Percentiles rank a stretch among this genome's conserved stretches.
These are phyloP conservation scores for Ylistrum balloti DNA, from an alignment of 1,140 invertebrate species.

Conservation along the genomic window DNA sequence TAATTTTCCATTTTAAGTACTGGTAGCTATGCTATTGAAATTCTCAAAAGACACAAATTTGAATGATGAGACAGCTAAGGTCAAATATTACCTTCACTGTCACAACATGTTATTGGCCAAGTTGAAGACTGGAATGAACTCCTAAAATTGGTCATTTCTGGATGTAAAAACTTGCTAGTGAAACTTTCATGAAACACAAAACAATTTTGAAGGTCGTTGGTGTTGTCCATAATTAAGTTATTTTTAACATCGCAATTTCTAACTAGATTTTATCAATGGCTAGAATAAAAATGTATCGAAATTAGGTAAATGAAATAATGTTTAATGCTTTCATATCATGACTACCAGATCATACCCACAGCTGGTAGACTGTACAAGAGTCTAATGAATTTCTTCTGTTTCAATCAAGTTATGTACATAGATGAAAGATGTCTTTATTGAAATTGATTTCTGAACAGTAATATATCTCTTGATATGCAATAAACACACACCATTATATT, in stretches of 20 bases:
- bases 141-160: background rate
- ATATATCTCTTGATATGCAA: no score
- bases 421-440: no score
- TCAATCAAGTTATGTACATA: no score
- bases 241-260: background rate
- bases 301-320: no score
- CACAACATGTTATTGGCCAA: background rate
- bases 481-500: no score
- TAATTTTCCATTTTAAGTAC: conserved; percentile 33
- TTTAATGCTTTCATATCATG: no score
- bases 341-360: no score
- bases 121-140: background rate
- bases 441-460: no score
- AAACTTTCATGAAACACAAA: background rate
- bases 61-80: conserved; percentile 25
- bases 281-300: no score
- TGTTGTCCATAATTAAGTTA: background rate
- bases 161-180: background rate
- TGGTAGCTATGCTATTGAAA: conserved; percentile 34
- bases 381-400: no score
- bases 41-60: conserved; percentile 39
- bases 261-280: background rate
- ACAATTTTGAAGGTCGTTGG: background rate
- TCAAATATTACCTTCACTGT: conserved; percentile 17
- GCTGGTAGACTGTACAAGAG: no score